Evolutionary conservation across 2,113 vertebrate genomes (phyloP).

Genomic region (Dromiciops gliroides): DNA sequence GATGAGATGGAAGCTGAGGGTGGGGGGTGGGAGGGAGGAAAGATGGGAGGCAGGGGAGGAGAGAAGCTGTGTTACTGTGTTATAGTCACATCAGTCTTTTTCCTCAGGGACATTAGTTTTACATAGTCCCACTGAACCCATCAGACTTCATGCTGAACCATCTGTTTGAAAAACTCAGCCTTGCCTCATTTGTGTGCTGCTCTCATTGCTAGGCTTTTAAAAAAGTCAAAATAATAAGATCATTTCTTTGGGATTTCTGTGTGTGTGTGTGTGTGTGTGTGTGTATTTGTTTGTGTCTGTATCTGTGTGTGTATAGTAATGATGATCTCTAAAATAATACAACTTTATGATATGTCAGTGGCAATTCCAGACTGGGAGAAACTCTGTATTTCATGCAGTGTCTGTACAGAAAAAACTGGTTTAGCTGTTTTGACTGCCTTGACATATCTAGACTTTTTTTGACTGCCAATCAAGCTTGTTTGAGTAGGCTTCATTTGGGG

Average conservation of each 20-base stretch:
- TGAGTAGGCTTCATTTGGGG: not conserved
- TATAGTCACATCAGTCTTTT: not conserved
- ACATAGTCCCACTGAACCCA: not conserved
- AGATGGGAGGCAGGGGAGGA: not conserved
- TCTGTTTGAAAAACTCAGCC: conserved; percentile 2
- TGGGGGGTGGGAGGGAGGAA: not conserved
- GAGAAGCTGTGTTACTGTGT: fast-evolving
- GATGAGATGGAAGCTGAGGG: not conserved
- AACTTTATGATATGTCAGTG: not conserved
- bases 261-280: no score
- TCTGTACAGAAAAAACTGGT: not conserved
- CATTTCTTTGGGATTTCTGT: not conserved
- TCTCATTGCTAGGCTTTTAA: conserved; percentile 41
- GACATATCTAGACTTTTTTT: not conserved
- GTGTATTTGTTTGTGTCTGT: not conserved
- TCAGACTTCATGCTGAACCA: conserved; percentile 29
- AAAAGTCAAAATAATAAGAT: not conserved
- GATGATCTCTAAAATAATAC: not conserved
- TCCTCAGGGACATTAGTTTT: not conserved
- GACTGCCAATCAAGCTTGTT: not conserved
- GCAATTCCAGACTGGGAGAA: not conserved
- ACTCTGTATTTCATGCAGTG: not conserved
- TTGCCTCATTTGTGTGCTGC: not conserved
- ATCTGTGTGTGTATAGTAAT: not conserved
- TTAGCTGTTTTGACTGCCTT: not conserved